Percentiles rank a stretch among this genome's conserved stretches.
Evolutionary conservation across 2,888 invertebrate species (phyloP).

Genomic region (Eupithecia subfuscata): DNA sequence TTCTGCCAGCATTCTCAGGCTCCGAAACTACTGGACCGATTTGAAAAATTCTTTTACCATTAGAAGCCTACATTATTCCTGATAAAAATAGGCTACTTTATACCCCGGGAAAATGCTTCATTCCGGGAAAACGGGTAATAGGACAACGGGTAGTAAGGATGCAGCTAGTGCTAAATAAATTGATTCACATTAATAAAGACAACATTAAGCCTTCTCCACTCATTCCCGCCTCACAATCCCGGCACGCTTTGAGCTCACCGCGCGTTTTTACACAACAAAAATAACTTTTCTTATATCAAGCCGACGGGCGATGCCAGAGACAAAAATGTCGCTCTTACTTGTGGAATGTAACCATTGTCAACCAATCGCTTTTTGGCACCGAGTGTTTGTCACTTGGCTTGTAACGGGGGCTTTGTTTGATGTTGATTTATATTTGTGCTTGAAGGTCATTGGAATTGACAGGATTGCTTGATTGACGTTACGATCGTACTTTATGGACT

Average conservation of each 20-base stretch:
- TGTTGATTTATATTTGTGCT: constrained; percentile 4
- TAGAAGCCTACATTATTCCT: too few relatives aligned
- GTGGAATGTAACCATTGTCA: constrained; percentile 28
- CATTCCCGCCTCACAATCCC: constrained; percentile 20
- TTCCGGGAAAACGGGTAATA: too few relatives aligned
- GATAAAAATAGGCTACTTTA: too few relatives aligned
- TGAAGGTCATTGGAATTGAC: not conserved
- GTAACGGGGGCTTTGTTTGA: constrained; percentile 6
- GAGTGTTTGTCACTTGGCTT: constrained; percentile 17
- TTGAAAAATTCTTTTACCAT: too few relatives aligned
- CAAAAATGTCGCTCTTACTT: constrained; percentile 26
- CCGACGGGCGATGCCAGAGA: constrained; percentile 12
- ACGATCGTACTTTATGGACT: not conserved
- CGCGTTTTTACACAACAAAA: constrained; percentile 53
- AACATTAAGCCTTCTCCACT: constrained; percentile 8
- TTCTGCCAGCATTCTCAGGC: too few relatives aligned
- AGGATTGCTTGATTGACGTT: not conserved
- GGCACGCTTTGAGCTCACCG: constrained; percentile 59
- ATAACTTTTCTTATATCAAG: constrained; percentile 49
- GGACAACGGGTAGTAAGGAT: too few relatives aligned
- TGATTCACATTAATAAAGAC: too few relatives aligned
- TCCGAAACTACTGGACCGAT: too few relatives aligned
- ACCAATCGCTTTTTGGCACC: constrained; percentile 28
- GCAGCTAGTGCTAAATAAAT: too few relatives aligned
- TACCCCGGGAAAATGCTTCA: too few relatives aligned